Evolutionary conservation across 2,113 vertebrate species (phyloP), one percentile per base, ranked within the genome.

Genomic region (Varanus komodoensis): DNA sequence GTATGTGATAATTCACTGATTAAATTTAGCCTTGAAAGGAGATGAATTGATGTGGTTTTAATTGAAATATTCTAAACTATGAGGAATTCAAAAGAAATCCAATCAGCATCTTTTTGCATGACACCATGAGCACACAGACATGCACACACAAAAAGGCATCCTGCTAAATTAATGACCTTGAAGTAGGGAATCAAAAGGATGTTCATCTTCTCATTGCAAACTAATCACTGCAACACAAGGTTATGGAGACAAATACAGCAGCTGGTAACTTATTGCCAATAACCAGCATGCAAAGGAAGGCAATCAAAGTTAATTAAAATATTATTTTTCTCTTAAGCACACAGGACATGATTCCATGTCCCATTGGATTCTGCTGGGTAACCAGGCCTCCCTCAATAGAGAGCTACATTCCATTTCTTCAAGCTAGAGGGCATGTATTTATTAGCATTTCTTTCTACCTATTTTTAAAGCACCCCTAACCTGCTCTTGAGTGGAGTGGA

Each of bases 21-120:
- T 92, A 91, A 83, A 91, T 91, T 91, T 91, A 84, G 71, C 57
- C 71, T 44, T 54, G 79, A 84, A 83, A 81, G 57, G 57, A 91
- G 57, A 84, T 77, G 88, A 84, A 77, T 84, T 84, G 84, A 89
- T 34, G 57, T 73, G 50, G 57, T 48, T 87, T 83, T 87, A 68
- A 77, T 77, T 91, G 85, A 87, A 87, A 21, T 54, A 87, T 83
- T 54, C 85, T 54, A 83, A 83, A 74, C 73, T 83, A 78, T 23
- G 25, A 77, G 77, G 90, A 83, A 87, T 69, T 78, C 61, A 77
- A 84, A 91, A 69, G 85, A 86, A 90, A 86, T 25, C 48, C 74
- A 89, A 71, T 85, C 89, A 69, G 32, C 9, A 29, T 44, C 61
- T 80, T 89, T 80, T 85, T 74, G 71, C 48, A 78, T 44, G 83